Percentiles rank a stretch among this genome's conserved stretches.
phyloP scores from a whole-genome alignment of 2,113 vertebrate genomes.

The Peromyscus polionotus region DNA sequence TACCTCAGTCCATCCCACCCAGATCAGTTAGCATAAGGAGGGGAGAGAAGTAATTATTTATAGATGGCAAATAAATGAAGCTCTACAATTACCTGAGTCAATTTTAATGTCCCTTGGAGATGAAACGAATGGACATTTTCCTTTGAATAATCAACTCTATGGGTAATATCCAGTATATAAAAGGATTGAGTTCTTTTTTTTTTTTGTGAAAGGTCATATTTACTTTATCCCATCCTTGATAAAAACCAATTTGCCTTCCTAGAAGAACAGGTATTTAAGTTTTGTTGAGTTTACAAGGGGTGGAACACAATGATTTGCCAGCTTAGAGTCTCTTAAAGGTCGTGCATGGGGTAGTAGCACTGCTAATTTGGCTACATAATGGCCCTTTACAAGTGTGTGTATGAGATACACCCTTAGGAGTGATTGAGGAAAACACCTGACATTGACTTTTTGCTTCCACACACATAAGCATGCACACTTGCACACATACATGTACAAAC shows the following conservation, averaged over 20 bases:
- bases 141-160: slow-evolving; percentile 57
- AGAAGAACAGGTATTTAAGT: slow-evolving; percentile 23
- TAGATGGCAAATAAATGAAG: slow-evolving; percentile 25
- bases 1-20: background rate
- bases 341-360: background rate
- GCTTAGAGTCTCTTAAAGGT: slow-evolving; percentile 37
- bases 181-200: background rate
- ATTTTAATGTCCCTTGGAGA: slow-evolving; percentile 37
- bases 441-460: background rate
- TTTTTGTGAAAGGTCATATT: slow-evolving; percentile 27
- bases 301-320: background rate
- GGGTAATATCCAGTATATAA: slow-evolving; percentile 1
- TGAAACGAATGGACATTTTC: slow-evolving; percentile 53
- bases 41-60: slow-evolving; percentile 5
- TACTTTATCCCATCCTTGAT: slow-evolving; percentile 47
- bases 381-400: background rate
- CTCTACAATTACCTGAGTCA: background rate
- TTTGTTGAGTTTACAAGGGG: slow-evolving; percentile 42
- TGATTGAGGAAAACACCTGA: background rate
- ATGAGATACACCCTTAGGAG: background rate
- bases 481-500: background rate
- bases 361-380: slow-evolving; percentile 34
- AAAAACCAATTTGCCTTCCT: slow-evolving; percentile 57
- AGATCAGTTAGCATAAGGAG: slow-evolving; percentile 50
- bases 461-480: background rate